These are phyloP conservation scores for Zootoca vivipara DNA, from an alignment of 2,113 vertebrate genomes.

Conservation along the genomic window DNA sequence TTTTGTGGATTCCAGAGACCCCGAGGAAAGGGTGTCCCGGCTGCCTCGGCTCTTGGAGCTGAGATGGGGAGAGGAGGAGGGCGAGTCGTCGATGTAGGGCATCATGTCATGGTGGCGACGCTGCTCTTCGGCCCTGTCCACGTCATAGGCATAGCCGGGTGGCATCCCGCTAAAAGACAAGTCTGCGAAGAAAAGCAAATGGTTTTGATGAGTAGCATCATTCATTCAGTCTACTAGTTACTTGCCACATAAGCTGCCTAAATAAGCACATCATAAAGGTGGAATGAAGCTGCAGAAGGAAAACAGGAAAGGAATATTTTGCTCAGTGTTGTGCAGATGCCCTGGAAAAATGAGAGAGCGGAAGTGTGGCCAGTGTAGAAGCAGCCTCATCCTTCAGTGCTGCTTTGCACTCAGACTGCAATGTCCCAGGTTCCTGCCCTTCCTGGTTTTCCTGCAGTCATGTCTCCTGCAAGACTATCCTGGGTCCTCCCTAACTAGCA, in stretches of 20 bases:
- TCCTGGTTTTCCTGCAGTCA: background rate
- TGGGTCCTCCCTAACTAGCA: background rate
- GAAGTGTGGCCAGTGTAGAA: too few relatives aligned
- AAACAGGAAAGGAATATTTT: too few relatives aligned
- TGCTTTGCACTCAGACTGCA: too few relatives aligned
- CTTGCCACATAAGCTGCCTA: too few relatives aligned
- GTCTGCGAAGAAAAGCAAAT: constrained; percentile 75
- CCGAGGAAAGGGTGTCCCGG: constrained; percentile 86
- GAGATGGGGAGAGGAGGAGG: constrained; percentile 93
- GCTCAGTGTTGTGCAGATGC: too few relatives aligned
- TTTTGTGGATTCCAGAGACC: constrained; percentile 86
- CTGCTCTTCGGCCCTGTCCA: constrained; percentile 90
- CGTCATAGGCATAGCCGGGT: constrained; percentile 82
- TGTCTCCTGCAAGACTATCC: background rate
- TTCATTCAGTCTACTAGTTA: too few relatives aligned
- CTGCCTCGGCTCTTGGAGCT: constrained; percentile 91
- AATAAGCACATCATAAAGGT: too few relatives aligned
- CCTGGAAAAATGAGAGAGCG: too few relatives aligned
- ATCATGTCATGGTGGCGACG: constrained; percentile 89
- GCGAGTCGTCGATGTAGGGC: constrained; percentile 94
- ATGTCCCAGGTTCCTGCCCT: background rate
- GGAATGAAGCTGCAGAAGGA: too few relatives aligned
- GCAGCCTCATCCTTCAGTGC: background rate
- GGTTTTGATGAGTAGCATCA: too few relatives aligned
- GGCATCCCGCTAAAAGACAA: constrained; percentile 84